Evolutionary conservation across 2,888 invertebrate species (phyloP), one percentile per base, ranked within the genome.

Genomic region (Trachelus tabidus): DNA sequence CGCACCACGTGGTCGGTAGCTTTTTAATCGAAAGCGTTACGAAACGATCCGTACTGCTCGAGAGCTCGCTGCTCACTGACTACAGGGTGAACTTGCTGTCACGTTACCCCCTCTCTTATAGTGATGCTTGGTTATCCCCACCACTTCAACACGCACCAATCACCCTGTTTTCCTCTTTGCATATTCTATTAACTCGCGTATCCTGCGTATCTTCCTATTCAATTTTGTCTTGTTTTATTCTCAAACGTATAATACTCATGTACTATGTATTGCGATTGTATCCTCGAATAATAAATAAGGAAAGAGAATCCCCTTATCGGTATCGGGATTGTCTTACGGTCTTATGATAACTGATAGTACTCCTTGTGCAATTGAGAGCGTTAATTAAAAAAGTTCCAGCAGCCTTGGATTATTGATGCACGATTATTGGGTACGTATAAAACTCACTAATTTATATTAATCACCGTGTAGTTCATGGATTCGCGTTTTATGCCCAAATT

Each of bases 11-110:
- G 89, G 88, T 34, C 12, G 73, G 34, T 31, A 76, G 34, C 56
- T 76, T 80, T 77, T 73, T 35, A 34, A 23, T 37, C 31, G 69
- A 75, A 79, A 15, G 68, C 75, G 82, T 80, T 80, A 83, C 81
- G 23, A 83, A 69, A 85, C 76, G 74, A 83, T 73, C 77, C 81
- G 80, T 56, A 56, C 82, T 77, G 80, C 83, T 80, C 86, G 82
- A 87, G 88, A 89, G 89, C 89, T 85, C 87, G 88, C 80, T 86
- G 87, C 88, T 87, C 87, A 89, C 89, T 89, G 87, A 83, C 82
- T 81, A 79, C 77, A 73, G 33, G 74, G 12, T 35, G 34, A 37
- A 30, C n/a, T 35, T 34, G 74, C 74, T 34, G 74, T 37, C 34
- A 37, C 12, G n/a, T 35, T 34, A 34, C 74, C 74, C 74, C 74